Evolutionary conservation across 2,888 invertebrate genomes (phyloP).

Genomic region (Branchellion lobata): DNA sequence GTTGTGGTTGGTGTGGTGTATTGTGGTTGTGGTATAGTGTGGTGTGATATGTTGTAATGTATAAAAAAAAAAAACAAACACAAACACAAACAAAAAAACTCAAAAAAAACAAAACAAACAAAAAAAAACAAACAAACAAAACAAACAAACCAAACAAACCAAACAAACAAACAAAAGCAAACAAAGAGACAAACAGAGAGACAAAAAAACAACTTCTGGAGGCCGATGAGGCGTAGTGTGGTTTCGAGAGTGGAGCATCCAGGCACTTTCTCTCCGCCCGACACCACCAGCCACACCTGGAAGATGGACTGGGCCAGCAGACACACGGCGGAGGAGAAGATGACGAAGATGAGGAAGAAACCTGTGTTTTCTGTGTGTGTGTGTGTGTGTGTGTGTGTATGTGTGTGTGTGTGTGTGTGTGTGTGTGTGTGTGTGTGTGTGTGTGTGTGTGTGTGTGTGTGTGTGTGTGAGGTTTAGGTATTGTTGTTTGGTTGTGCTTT

Average conservation of each 20-base stretch:
- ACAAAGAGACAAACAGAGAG: neutral
- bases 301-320: slow-evolving; percentile 19
- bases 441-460: neutral
- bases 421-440: too few relatives aligned
- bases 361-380: neutral
- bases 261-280: neutral
- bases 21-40: too few relatives aligned
- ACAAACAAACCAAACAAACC: neutral
- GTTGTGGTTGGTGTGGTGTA: too few relatives aligned
- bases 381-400: neutral
- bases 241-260: slow-evolving; percentile 49
- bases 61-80: too few relatives aligned
- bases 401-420: too few relatives aligned
- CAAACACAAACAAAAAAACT: too few relatives aligned
- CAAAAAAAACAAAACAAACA: too few relatives aligned
- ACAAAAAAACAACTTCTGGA: slow-evolving; percentile 49
- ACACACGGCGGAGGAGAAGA: neutral
- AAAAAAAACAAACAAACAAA: too few relatives aligned
- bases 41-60: too few relatives aligned
- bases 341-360: neutral
- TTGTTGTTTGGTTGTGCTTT: too few relatives aligned
- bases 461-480: neutral
- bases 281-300: neutral
- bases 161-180: slow-evolving; percentile 5
- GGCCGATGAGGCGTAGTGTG: slow-evolving; percentile 50